Percentiles rank a stretch among this genome's conserved stretches.
phyloP scores from a whole-genome alignment of 2,113 vertebrate genomes.

The Myiopsitta monachus region DNA sequence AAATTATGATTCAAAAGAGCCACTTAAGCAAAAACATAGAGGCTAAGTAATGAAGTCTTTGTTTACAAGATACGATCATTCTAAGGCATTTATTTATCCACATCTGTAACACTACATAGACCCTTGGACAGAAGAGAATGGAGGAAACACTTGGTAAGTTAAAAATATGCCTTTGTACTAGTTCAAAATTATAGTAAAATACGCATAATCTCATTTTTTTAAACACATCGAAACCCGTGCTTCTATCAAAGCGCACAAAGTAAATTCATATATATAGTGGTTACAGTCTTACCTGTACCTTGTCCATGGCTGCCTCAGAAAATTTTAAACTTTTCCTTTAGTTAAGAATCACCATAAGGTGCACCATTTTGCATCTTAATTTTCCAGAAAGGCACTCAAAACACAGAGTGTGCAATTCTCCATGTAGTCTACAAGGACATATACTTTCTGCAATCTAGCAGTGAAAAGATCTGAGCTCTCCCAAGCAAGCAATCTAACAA shows the following conservation, averaged over 20 bases:
- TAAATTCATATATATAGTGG: fast-evolving
- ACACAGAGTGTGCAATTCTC: background rate
- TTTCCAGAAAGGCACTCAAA: background rate
- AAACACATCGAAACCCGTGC: background rate
- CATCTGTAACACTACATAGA: background rate
- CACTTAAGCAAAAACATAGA: background rate
- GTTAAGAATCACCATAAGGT: background rate
- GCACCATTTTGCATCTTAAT: background rate
- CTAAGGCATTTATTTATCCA: background rate
- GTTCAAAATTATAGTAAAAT: background rate
- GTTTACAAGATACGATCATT: background rate
- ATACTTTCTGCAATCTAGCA: background rate
- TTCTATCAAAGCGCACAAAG: background rate
- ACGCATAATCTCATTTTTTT: background rate
- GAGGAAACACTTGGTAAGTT: background rate
- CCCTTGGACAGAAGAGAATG: background rate
- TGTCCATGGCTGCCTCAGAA: background rate
- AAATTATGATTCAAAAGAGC: background rate
- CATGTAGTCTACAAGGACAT: background rate
- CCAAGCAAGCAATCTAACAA: background rate
- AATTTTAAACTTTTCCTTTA: background rate
- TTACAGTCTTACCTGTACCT: background rate
- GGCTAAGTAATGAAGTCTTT: background rate
- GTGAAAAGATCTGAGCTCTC: background rate
- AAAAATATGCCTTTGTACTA: background rate